A percentile compares a stretch with the other conserved stretches of the same genome.
Conservation (phyloP, 1,140 invertebrate species). For the Brachystomella parvula region DNA sequence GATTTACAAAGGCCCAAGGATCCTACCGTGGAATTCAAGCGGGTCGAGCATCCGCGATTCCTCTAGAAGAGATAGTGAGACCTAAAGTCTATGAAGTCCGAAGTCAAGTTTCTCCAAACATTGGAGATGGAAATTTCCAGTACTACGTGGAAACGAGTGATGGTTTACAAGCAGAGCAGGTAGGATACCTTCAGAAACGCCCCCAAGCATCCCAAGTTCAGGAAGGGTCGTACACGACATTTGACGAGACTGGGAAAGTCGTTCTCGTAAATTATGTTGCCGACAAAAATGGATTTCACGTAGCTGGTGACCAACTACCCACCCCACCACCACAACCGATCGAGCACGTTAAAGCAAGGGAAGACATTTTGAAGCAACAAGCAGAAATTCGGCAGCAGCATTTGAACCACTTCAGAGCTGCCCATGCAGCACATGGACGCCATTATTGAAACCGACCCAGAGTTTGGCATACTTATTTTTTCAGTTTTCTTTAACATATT, state of each 20-base stretch:
- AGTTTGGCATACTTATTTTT: too few relatives aligned
- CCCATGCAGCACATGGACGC: neutral
- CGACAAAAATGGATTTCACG: conserved; percentile 19
- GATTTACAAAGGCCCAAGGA: too few relatives aligned
- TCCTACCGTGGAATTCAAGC: too few relatives aligned
- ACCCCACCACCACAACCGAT: conserved; percentile 21
- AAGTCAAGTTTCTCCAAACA: conserved; percentile 22
- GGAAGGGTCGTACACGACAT: conserved; percentile 29
- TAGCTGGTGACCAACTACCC: neutral
- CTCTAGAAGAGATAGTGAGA: neutral
- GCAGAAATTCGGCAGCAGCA: conserved; percentile 29
- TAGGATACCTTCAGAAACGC: conserved; percentile 15
- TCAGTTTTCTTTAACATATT: too few relatives aligned
- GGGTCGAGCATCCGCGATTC: too few relatives aligned
- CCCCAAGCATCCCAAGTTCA: conserved; percentile 23
- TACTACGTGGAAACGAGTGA: conserved; percentile 24
- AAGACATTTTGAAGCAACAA: conserved; percentile 34
- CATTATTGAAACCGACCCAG: neutral
- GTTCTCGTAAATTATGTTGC: conserved; percentile 25
- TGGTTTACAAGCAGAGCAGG: conserved; percentile 19
- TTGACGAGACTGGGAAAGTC: conserved; percentile 23
- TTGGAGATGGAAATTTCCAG: conserved; percentile 23
- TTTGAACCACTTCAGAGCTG: conserved; percentile 29
- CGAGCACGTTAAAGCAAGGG: conserved; percentile 34
- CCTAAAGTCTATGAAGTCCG: conserved; percentile 28